A percentile compares a stretch with the other conserved stretches of the same genome.
These are phyloP conservation scores for Pantherophis guttatus DNA, from an alignment of 2,113 vertebrate genomes.

Conservation along the genomic window DNA sequence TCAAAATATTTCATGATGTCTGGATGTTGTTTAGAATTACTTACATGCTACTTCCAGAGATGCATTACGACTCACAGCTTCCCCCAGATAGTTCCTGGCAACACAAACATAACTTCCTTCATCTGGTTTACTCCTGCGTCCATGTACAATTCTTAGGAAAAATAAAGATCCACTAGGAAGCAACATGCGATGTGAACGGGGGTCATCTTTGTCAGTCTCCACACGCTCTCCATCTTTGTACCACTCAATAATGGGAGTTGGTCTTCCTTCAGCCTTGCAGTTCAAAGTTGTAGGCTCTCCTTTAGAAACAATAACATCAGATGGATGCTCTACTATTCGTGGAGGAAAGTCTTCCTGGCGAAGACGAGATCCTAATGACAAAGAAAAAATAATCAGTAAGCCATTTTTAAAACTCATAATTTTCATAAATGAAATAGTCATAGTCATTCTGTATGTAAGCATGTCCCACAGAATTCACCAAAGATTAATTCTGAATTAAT, in stretches of 20 bases:
- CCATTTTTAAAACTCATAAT: background rate
- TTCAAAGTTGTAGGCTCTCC: constrained; percentile 97
- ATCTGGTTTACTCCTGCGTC: constrained; percentile 93
- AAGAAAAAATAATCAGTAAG: no score
- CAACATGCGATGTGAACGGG: constrained; percentile 96
- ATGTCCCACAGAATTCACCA: background rate
- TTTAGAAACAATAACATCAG: constrained; percentile 97
- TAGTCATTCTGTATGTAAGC: background rate
- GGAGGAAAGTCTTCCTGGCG: constrained; percentile 97
- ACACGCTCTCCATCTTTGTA: constrained; percentile 97
- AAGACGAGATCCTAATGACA: constrained; percentile 87
- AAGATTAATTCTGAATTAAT: background rate
- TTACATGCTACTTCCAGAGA: constrained; percentile 99
- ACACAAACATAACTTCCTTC: constrained; percentile 96
- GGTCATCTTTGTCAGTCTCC: constrained; percentile 94
- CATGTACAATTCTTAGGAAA: constrained; percentile 95
- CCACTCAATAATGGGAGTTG: constrained; percentile 95
- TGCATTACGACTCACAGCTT: constrained; percentile 95
- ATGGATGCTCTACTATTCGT: constrained; percentile 95
- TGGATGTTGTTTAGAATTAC: constrained; percentile 53
- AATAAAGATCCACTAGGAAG: constrained; percentile 95
- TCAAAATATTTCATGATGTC: background rate
- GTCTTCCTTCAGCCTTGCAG: constrained; percentile 96
- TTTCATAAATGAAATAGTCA: background rate
- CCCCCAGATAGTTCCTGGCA: constrained; percentile 96